Evolutionary conservation across 1,140 invertebrate species (phyloP), one percentile per base, ranked within the genome.

Genomic region (Lucilia cuprina): DNA sequence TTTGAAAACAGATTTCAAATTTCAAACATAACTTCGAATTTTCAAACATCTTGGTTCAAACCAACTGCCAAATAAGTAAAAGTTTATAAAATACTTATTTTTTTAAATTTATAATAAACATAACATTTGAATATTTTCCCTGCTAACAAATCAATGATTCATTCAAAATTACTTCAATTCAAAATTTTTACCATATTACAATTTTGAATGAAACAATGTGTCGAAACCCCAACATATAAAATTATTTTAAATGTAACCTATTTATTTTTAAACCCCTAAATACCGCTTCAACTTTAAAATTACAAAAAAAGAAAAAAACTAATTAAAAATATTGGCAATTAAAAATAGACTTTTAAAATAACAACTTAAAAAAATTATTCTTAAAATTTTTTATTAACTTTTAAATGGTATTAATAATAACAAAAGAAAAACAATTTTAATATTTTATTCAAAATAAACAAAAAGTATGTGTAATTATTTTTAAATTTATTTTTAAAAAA

Each of bases 301-400:
- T 47, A 75, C 25, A 30, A 30, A 55, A 55, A 55, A 55, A 55
- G 12, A 70, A 60, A 83, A 82, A 9, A 41, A 70, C 14, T 70
- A 65, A 65, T 82, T 47, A 65, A 41, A 65, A 74, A 83, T 83
- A 70, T 83, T 70, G 55, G 65, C 82, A 83, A 83, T 83, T 83
- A 74, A 25, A 80, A 80, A 80, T 49, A 49, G 77, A 50, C 77
- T 80, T 78, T 80, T 80, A 80, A 80, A 80, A 80, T 13, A 82
- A 30, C 3, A 30, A 30, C 25, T 30, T 30, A 30, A 30, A 30
- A 30, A 30, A 30, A 82, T n/a, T 60, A 30, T 82, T 65, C 34
- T 41, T 55, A 60, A 65, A 17, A 65, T 65, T 82, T 82, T 65
- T 70, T 35, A 82, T 35, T 35, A 17, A 82, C 47, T 82, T 82